Base-by-base conservation (phyloP, 1,140 invertebrate genomes). In the Drosophila paulistorum region DNA sequence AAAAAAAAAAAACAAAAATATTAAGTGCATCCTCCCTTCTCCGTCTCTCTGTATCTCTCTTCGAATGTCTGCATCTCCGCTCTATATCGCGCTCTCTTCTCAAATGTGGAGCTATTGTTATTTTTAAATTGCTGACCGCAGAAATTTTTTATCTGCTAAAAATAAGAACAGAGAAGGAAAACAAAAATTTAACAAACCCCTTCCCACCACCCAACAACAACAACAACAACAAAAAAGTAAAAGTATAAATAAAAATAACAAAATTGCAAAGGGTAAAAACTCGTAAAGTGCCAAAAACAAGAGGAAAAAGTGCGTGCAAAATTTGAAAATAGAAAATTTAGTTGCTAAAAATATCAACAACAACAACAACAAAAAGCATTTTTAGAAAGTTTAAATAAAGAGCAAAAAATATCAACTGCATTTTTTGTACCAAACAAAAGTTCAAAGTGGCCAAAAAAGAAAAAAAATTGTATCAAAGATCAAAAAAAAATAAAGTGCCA, bases 101-200 rank as follows among this genome's bases (percentile, higher is more conserved):
- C 62, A 51, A 51, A 75, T 59, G 71, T 64, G 81, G 83, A 85
- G 81, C 83, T 75, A 81, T 82, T 81, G 82, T 85, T 85, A 85
- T 85, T 82, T 85, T 87, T 85, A 85, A 87, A 82, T 71, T 66
- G 83, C 82, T 85, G 82, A 85, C 79, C 82, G 82, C 82, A 85
- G 75, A 81, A 73, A 23, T 76, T 79, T 87, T 67, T 76, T 70
- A 63, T 48, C 68, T 54, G 65, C 71, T 90, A 73, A 65, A 86
- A 86, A 86, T 85, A 85, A 74, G 82, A 76, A 68, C 68, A 39
- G 72, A 77, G 67, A 68, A 70, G 65, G 74, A 66, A 51, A 67
- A 30, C 30, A 30, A 70, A 59, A 30, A 60, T 63, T 59, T 41
- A 41, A 23, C 45, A 45, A 33, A 64, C 42, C 26, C 68, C 41